These are phyloP conservation scores for Calameuta idolon DNA, from an alignment of 2,888 invertebrate genomes.

Conservation along the genomic window DNA sequence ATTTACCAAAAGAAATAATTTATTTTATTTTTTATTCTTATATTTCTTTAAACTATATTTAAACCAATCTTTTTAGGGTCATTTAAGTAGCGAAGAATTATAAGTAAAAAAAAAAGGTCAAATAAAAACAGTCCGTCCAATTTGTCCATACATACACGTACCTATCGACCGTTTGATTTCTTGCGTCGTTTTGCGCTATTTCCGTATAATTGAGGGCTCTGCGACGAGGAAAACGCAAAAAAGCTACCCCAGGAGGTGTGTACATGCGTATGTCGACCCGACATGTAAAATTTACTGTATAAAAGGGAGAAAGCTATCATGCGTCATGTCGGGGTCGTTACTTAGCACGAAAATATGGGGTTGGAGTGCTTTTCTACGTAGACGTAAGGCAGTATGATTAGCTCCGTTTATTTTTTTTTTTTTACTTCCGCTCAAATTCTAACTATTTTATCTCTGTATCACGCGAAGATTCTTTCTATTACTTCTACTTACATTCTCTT, in stretches of 20 bases:
- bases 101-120: neutral
- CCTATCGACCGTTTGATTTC: neutral
- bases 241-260: neutral
- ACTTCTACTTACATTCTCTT: neutral
- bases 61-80: neutral
- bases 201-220: neutral
- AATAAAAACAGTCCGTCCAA: neutral
- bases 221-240: neutral
- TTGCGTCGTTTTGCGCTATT: neutral
- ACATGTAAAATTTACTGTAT: neutral
- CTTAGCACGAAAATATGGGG: neutral
- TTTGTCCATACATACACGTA: neutral
- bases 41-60: neutral
- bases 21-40: too few species aligned
- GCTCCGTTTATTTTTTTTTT: neutral
- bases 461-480: neutral
- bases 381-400: neutral
- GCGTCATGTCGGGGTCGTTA: neutral
- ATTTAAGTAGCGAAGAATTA: neutral
- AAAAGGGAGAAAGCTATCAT: neutral
- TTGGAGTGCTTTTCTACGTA: neutral
- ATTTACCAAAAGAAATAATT: too few species aligned
- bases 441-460: neutral
- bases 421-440: neutral
- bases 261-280: neutral